phyloP scores from a whole-genome alignment of 2,888 invertebrate species.

The Reticulitermes lucifugus region DNA sequence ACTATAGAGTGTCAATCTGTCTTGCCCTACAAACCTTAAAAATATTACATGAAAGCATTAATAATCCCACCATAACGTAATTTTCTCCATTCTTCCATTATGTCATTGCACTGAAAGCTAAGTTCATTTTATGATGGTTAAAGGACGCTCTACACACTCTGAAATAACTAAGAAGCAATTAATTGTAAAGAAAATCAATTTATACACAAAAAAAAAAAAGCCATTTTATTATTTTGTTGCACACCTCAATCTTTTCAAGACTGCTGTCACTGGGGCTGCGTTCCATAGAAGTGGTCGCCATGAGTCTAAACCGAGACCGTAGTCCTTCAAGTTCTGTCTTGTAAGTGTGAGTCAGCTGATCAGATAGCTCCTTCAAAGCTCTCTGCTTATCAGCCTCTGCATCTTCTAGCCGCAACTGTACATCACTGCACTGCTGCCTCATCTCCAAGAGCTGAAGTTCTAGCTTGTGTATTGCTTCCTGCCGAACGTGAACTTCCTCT shows the following conservation, averaged over 20 bases:
- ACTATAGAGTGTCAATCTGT: too few species aligned
- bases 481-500: constrained; percentile 58
- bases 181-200: too few species aligned
- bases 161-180: too few species aligned
- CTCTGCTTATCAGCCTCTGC: constrained; percentile 67
- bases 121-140: too few species aligned
- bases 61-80: too few species aligned
- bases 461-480: constrained; percentile 55
- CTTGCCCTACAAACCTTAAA: too few species aligned
- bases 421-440: constrained; percentile 28
- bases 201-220: too few species aligned
- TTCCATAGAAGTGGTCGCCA: constrained; percentile 79
- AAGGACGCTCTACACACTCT: too few species aligned
- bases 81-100: too few species aligned
- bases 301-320: constrained; percentile 78
- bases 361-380: constrained; percentile 75
- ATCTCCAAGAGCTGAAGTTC: constrained; percentile 54
- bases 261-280: constrained; percentile 82
- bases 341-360: constrained; percentile 77
- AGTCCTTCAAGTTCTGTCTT: constrained; percentile 83
- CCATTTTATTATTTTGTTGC: too few species aligned
- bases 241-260: constrained; percentile 77
- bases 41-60: too few species aligned
- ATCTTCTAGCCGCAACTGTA: constrained; percentile 49
- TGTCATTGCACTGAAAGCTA: too few species aligned